Evolutionary conservation across 1,140 invertebrate species (phyloP).

Genomic region (Uloborus diversus): DNA sequence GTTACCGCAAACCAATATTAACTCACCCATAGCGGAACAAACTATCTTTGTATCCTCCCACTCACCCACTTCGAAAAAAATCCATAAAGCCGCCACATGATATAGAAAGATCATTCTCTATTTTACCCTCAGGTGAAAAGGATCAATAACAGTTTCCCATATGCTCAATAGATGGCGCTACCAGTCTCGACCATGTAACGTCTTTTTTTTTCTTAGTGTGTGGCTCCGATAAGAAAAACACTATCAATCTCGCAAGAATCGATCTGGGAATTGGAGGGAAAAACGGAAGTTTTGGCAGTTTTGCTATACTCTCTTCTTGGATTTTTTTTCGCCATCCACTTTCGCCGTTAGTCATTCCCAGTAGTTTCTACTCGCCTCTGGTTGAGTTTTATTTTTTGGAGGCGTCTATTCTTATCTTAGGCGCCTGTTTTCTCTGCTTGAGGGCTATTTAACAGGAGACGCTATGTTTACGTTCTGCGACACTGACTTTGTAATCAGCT

Average conservation of each 20-base stretch:
- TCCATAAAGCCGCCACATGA: background rate
- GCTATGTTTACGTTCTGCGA: too few relatives aligned
- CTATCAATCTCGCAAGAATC: constrained; percentile 48
- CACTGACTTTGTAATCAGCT: too few relatives aligned
- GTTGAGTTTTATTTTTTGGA: background rate
- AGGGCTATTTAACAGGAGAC: too few relatives aligned
- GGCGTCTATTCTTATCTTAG: constrained; percentile 1
- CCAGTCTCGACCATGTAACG: background rate
- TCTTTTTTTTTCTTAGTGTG: background rate
- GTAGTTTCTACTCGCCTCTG: constrained; percentile 1
- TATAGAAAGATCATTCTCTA: background rate
- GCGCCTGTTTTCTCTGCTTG: background rate
- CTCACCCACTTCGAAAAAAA: background rate
- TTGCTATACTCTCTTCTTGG: constrained; percentile 4
- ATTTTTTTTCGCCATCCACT: background rate
- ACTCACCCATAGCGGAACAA: background rate
- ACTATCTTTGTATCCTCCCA: too few relatives aligned
- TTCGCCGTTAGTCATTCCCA: constrained; percentile 6
- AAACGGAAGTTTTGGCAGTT: constrained; percentile 54
- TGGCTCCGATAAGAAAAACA: constrained; percentile 40
- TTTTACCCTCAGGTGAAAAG: too few relatives aligned
- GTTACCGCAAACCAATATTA: too few relatives aligned
- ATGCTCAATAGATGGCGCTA: constrained; percentile 26
- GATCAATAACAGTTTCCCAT: background rate
- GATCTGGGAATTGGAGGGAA: constrained; percentile 50